A percentile compares a stretch with the other conserved stretches of the same genome.
phyloP scores from a whole-genome alignment of 1,140 invertebrate genomes.

The Meloidogyne chitwoodi region DNA sequence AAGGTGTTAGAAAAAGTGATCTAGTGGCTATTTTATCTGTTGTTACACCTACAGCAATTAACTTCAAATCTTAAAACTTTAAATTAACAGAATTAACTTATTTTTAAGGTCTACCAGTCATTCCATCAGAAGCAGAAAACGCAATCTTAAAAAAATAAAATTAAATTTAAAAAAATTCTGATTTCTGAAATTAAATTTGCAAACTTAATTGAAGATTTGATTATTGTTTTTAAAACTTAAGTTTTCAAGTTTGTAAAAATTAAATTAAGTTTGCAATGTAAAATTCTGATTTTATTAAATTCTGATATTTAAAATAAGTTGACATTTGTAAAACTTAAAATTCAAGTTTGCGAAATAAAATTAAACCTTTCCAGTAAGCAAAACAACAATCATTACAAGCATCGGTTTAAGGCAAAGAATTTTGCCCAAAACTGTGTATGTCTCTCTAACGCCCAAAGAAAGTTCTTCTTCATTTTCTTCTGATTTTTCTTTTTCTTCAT shows the following conservation, averaged over 20 bases:
- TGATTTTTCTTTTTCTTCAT: neutral
- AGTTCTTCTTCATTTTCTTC: constrained; percentile 61
- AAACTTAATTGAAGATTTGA: too few species aligned
- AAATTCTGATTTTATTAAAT: neutral
- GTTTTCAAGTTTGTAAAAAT: too few species aligned
- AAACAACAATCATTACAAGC: constrained; percentile 70
- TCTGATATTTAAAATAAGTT: too few species aligned
- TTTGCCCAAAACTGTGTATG: constrained; percentile 77
- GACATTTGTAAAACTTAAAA: too few species aligned
- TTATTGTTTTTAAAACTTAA: too few species aligned
- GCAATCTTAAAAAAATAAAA: constrained; percentile 66
- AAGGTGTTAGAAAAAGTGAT: constrained; percentile 61
- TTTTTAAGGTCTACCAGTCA: constrained; percentile 75
- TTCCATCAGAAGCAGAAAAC: constrained; percentile 89
- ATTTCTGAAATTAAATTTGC: too few species aligned
- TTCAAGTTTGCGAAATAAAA: too few species aligned
- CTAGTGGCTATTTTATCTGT: constrained; percentile 88
- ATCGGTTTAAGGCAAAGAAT: constrained; percentile 81
- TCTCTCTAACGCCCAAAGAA: constrained; percentile 70
- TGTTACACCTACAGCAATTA: constrained; percentile 71
- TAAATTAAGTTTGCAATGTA: too few species aligned
- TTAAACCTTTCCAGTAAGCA: constrained; percentile 78
- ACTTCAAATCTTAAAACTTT: neutral
- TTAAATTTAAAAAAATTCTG: neutral
- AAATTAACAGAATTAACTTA: neutral